Conservation (phyloP, 1,140 invertebrate species). For the Pararge aegeria region DNA sequence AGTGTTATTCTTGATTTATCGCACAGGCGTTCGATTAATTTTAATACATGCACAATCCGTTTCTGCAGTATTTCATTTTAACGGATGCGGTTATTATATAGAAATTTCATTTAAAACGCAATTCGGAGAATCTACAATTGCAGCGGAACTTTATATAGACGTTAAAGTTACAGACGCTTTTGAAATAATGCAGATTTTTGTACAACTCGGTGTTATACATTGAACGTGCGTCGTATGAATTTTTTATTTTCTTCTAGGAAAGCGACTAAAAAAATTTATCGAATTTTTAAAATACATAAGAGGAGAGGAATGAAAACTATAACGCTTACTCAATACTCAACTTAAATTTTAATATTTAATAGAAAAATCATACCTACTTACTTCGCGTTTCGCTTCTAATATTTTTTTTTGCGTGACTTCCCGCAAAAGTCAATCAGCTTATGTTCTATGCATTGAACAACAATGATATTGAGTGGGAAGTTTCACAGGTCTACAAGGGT, state of each 20-base stretch:
- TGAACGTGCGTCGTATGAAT: background rate
- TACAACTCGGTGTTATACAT: background rate
- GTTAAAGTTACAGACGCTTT: background rate
- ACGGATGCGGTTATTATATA: conserved; percentile 20
- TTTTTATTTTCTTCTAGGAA: background rate
- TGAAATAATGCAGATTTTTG: background rate
- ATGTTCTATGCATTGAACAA: conserved; percentile 15
- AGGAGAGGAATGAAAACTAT: background rate
- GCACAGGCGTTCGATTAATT: conserved; percentile 30
- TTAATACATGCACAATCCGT: conserved; percentile 33
- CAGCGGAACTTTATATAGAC: background rate
- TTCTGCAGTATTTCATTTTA: conserved; percentile 29
- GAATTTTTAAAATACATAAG: background rate
- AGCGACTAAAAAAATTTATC: background rate
- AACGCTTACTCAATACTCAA: background rate
- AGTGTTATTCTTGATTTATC: conserved; percentile 35
- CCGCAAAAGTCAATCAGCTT: conserved; percentile 43
- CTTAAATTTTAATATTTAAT: background rate
- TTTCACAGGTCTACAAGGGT: conserved; percentile 8
- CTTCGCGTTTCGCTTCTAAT: conserved; percentile 32
- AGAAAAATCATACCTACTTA: conserved; percentile 2
- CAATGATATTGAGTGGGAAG: conserved; percentile 10
- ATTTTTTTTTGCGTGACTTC: conserved; percentile 52
- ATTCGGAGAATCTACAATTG: conserved; percentile 6
- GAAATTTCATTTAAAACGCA: conserved; percentile 11